Evolutionary conservation across 2,113 vertebrate species (phyloP).

Genomic region (Gallinago jamesoni): DNA sequence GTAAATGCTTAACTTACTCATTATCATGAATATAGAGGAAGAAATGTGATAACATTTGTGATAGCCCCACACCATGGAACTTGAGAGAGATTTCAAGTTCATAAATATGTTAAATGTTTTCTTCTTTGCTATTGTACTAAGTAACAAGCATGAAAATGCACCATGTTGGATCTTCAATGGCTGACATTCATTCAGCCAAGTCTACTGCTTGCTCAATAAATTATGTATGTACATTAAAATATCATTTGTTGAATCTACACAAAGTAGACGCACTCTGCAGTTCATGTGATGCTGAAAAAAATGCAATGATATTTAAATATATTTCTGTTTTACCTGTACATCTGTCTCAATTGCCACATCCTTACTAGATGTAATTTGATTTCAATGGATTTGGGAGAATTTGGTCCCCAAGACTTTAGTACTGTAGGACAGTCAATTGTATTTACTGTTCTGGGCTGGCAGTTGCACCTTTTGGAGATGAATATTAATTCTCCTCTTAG

Average conservation of each 20-base stretch:
- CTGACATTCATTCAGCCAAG: slow-evolving; percentile 56
- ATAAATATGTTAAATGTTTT: slow-evolving; percentile 53
- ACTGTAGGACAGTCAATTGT: not conserved
- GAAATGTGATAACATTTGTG: not conserved
- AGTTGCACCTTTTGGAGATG: slow-evolving; percentile 47
- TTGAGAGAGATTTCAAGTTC: slow-evolving; percentile 20
- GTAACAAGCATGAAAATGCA: slow-evolving; percentile 45
- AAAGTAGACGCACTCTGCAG: slow-evolving; percentile 10
- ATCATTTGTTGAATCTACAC: slow-evolving; percentile 48
- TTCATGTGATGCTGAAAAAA: slow-evolving; percentile 7
- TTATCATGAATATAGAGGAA: not conserved
- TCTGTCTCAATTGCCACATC: not conserved
- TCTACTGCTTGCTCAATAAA: slow-evolving; percentile 58
- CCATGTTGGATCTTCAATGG: slow-evolving; percentile 50
- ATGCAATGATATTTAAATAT: not conserved
- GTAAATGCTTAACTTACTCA: not conserved
- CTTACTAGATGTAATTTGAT: not conserved
- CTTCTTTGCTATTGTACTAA: slow-evolving; percentile 28
- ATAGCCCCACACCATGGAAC: not conserved
- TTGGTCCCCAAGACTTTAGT: not conserved
- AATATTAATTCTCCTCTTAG: slow-evolving; percentile 66
- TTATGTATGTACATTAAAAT: slow-evolving; percentile 65
- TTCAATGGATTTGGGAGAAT: not conserved
- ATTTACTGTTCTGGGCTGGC: slow-evolving; percentile 18
- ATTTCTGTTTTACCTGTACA: slow-evolving; percentile 24